These are phyloP conservation scores for Ceratina australensis DNA, from an alignment of 1,140 invertebrate species.

Conservation along the genomic window DNA sequence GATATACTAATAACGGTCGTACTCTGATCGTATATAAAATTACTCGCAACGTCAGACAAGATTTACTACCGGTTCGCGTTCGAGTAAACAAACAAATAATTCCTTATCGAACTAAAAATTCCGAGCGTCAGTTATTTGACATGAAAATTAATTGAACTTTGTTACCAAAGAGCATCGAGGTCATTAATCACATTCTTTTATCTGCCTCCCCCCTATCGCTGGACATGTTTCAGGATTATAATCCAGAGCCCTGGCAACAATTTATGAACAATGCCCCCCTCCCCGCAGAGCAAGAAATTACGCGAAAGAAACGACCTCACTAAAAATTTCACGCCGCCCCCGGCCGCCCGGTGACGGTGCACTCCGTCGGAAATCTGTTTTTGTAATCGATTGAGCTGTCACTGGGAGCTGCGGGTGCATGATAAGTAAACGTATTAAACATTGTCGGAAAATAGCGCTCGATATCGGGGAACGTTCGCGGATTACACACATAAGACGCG, in stretches of 20 bases:
- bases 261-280: background rate
- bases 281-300: too few relatives aligned
- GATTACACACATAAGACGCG: constrained; percentile 46
- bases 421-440: constrained; percentile 47
- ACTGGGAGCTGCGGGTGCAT: background rate
- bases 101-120: too few relatives aligned
- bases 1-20: too few relatives aligned
- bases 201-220: background rate
- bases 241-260: background rate
- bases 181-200: constrained; percentile 10
- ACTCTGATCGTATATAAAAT: too few relatives aligned
- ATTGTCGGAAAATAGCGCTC: constrained; percentile 54
- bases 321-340: background rate
- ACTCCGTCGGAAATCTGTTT: constrained; percentile 8
- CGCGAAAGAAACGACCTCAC: background rate
- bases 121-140: too few relatives aligned
- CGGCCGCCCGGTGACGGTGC: background rate
- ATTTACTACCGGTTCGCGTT: too few relatives aligned
- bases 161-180: background rate
- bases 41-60: too few relatives aligned
- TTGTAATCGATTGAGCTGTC: constrained; percentile 31
- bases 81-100: too few relatives aligned
- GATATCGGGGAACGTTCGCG: constrained; percentile 53
- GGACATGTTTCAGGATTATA: background rate
- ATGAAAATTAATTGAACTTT: too few relatives aligned